Base-by-base conservation (phyloP, 1,140 invertebrate genomes). In the Brachionus rotundiformis region DNA sequence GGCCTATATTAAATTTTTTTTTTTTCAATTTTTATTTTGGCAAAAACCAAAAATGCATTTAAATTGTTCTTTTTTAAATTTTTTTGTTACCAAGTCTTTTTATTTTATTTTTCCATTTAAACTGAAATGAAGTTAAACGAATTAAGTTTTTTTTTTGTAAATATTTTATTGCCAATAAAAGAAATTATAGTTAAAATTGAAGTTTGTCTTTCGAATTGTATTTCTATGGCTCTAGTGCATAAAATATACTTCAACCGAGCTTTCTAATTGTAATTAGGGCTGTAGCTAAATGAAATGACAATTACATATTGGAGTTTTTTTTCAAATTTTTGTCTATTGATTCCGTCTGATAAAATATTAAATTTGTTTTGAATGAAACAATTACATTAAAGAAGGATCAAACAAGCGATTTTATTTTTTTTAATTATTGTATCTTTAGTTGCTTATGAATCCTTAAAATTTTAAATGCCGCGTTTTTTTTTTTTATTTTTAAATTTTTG, bases 91-190 rank as follows among this genome's bases (percentile, higher is more conserved):
- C 31, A 68, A 68, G 63, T 68, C 63, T 36, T 68, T 68, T 68
- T 33, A 33, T 68, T 68, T 36, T 36, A 33, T 68, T 68, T 61
- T 33, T 33, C 33, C n/a, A 31, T 68, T 36, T 33, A 68, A 31
- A 36, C 63, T 68, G 63, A 68, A 68, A 68, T 68, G 63, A 68
- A 68, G 63, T 68, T 68, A 68, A 68, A 68, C 29, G 31, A 68
- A 68, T 68, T 68, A 33, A 68, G 16, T 68, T 33, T 36, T 68
- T 68, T 68, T 68, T 68, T 68, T 68, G 63, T 68, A 68, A 68
- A 68, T 68, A 68, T 33, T 63, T 63, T 63, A 63, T 63, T 63
- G 59, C 59, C 59, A 63, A 63, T 63, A 63, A 63, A 63, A 63
- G 59, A 63, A 63, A 63, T 63, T 33, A 63, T 63, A 63, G 59